A percentile compares a stretch with the other conserved stretches of the same genome.
Conservation (phyloP, 2,113 vertebrate genomes). For the Sardina pilchardus region DNA sequence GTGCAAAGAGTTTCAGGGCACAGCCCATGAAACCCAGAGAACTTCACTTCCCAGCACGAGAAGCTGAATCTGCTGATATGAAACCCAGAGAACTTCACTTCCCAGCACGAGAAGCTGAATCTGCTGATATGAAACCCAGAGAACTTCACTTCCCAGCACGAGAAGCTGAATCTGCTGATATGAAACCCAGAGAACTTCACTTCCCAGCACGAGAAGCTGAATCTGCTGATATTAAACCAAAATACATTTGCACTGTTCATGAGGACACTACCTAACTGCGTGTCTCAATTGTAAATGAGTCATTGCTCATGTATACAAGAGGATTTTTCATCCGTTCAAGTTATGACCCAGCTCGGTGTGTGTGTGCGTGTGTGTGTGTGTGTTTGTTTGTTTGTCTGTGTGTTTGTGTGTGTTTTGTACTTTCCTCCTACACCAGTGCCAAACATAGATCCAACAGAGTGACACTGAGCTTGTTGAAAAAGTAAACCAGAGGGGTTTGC, state of each 20-base stretch:
- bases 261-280: not conserved
- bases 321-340: not conserved
- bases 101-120: not conserved
- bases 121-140: not conserved
- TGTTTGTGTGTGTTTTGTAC: not conserved
- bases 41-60: not conserved
- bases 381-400: not conserved
- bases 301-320: not conserved
- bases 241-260: not conserved
- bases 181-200: too few relatives aligned
- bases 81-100: not conserved
- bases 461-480: not conserved
- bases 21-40: not conserved
- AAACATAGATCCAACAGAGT: not conserved
- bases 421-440: not conserved
- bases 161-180: too few relatives aligned
- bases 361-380: not conserved
- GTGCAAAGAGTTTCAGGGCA: not conserved
- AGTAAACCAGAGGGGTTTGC: conserved; percentile 1
- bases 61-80: not conserved
- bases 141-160: not conserved
- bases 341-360: not conserved
- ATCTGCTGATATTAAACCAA: not conserved
- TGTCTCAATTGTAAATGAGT: too few relatives aligned
- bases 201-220: too few relatives aligned